Conservation (phyloP, 2,113 vertebrate genomes). For the Excalfactoria chinensis region DNA sequence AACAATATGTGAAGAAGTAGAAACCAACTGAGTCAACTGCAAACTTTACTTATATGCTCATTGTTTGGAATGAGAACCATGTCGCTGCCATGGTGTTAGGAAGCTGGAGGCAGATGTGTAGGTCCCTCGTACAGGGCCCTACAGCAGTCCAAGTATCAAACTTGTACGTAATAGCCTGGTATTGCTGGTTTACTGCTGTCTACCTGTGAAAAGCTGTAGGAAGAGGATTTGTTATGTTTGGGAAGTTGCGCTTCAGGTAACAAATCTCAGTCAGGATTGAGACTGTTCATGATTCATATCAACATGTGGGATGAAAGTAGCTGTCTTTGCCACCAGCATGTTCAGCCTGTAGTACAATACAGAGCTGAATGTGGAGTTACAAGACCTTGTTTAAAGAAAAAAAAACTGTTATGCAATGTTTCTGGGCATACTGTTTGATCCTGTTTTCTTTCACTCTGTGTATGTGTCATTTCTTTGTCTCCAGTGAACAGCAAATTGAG, state of each 20-base stretch:
- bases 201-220: background rate
- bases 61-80: background rate
- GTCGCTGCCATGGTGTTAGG: background rate
- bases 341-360: background rate
- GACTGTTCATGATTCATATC: background rate
- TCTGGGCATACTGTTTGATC: background rate
- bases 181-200: background rate
- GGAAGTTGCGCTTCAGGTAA: background rate
- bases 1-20: background rate
- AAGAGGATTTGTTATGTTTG: background rate
- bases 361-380: background rate
- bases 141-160: accelerated
- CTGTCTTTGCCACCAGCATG: background rate
- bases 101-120: background rate
- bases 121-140: background rate
- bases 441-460: background rate
- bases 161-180: background rate
- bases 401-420: background rate
- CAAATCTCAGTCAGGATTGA: background rate
- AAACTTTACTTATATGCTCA: background rate
- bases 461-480: background rate
- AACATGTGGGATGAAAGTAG: background rate
- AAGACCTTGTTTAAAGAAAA: background rate
- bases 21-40: background rate
- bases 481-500: background rate